Conservation (phyloP, 2,113 vertebrate genomes). For the Nettapus auritus region DNA sequence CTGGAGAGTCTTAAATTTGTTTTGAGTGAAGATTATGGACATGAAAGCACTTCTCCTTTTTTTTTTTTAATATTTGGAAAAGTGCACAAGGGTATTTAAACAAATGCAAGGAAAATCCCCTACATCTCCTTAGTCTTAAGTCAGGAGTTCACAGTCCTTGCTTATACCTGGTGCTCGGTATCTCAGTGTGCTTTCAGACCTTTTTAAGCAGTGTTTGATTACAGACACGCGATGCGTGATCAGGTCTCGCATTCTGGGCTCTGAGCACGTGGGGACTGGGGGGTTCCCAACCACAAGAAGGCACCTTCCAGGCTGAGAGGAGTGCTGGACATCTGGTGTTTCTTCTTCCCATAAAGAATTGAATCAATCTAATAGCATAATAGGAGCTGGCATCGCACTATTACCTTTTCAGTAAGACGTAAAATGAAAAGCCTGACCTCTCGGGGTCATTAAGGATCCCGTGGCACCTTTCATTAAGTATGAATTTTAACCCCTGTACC, state of each 20-base stretch:
- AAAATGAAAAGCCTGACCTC: constrained; percentile 46
- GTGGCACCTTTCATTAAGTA: constrained; percentile 34
- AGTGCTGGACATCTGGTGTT: neutral
- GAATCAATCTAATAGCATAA: neutral
- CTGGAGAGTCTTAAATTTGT: constrained; percentile 19
- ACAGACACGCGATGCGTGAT: rapidly evolving
- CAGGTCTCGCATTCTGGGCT: neutral
- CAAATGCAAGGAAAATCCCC: constrained; percentile 55
- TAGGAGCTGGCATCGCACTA: neutral
- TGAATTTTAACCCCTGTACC: constrained; percentile 47
- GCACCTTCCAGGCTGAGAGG: neutral
- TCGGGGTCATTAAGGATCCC: constrained; percentile 10
- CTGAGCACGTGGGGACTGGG: neutral
- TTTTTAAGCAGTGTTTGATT: neutral
- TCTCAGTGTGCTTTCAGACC: neutral
- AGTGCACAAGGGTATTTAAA: constrained; percentile 58
- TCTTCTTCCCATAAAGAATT: neutral
- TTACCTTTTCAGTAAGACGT: constrained; percentile 8
- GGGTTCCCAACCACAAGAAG: neutral
- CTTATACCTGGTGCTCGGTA: neutral
- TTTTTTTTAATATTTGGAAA: constrained; percentile 57
- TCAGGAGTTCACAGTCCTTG: constrained; percentile 57
- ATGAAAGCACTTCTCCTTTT: constrained; percentile 53
- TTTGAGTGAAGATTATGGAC: neutral
- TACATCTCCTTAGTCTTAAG: constrained; percentile 57